phyloP scores from a whole-genome alignment of 2,888 invertebrate species.

The Caenorhabditis sp. region DNA sequence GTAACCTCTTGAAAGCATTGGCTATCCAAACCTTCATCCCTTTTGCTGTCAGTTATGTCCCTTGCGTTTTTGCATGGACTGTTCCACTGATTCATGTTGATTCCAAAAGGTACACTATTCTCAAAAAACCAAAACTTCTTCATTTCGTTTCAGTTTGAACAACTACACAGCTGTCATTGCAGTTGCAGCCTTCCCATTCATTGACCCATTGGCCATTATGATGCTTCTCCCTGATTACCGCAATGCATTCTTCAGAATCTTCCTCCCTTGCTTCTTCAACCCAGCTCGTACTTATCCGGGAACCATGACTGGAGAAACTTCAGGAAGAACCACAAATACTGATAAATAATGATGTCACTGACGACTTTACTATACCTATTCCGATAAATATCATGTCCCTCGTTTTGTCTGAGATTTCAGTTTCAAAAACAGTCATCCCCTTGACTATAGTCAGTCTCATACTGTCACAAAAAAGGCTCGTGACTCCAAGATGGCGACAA shows the following conservation, averaged over 20 bases:
- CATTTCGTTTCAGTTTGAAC: conserved; percentile 46
- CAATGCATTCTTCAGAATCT: conserved; percentile 17
- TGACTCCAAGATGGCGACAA: conserved; percentile 13
- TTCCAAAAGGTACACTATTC: conserved; percentile 24
- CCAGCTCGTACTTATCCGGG: conserved; percentile 29
- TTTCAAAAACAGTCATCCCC: neutral
- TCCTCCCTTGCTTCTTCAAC: conserved; percentile 17
- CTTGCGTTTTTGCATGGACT: conserved; percentile 55
- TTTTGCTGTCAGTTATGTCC: conserved; percentile 57
- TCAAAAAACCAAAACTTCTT: neutral
- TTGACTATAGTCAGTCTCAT: neutral
- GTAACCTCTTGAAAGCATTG: conserved; percentile 48
- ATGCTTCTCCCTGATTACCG: conserved; percentile 53
- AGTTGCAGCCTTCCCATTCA: conserved; percentile 54
- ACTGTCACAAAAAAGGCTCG: conserved; percentile 11
- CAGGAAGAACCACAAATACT: conserved; percentile 14
- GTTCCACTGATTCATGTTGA: conserved; percentile 59
- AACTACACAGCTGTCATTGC: conserved; percentile 56
- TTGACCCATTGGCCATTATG: conserved; percentile 57
- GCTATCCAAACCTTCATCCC: conserved; percentile 63
- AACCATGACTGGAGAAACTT: conserved; percentile 19
- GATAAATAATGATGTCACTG: neutral
- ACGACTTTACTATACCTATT: neutral
- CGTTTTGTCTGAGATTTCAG: neutral
- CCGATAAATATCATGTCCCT: neutral